These are phyloP conservation scores for Corydoras sp. DNA, from an alignment of 2,113 vertebrate species.

Conservation along the genomic window DNA sequence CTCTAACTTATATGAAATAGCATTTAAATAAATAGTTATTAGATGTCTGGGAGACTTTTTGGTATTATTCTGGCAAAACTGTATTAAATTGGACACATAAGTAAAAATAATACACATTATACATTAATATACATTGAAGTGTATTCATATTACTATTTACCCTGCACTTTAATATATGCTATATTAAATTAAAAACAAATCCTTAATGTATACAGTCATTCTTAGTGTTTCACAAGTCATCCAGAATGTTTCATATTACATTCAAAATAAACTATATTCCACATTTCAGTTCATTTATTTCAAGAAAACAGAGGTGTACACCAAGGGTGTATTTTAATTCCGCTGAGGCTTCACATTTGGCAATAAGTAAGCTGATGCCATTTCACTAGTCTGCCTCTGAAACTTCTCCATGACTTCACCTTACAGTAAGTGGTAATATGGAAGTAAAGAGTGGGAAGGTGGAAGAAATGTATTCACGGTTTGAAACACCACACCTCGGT, in stretches of 20 bases:
- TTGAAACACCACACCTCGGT: slow-evolving; percentile 39
- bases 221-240: too few species aligned
- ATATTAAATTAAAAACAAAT: too few species aligned
- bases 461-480: slow-evolving; percentile 40
- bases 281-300: slow-evolving; percentile 20
- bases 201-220: too few species aligned
- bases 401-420: slow-evolving; percentile 39
- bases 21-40: too few species aligned
- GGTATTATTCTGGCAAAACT: too few species aligned
- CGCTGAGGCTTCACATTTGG: not conserved
- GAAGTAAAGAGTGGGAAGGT: slow-evolving; percentile 40
- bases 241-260: not conserved
- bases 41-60: too few species aligned
- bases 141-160: too few species aligned
- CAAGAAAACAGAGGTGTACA: not conserved
- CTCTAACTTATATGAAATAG: too few species aligned
- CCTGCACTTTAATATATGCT: too few species aligned
- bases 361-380: slow-evolving; percentile 2
- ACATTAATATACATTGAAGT: too few species aligned
- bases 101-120: too few species aligned
- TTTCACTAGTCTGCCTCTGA: slow-evolving; percentile 25
- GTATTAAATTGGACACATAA: too few species aligned
- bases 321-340: slow-evolving; percentile 5
- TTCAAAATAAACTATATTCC: slow-evolving; percentile 11
- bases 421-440: slow-evolving; percentile 43